Percentiles rank a stretch among this genome's conserved stretches.
phyloP scores from a whole-genome alignment of 2,113 vertebrate genomes.

The Miniopterus natalensis region DNA sequence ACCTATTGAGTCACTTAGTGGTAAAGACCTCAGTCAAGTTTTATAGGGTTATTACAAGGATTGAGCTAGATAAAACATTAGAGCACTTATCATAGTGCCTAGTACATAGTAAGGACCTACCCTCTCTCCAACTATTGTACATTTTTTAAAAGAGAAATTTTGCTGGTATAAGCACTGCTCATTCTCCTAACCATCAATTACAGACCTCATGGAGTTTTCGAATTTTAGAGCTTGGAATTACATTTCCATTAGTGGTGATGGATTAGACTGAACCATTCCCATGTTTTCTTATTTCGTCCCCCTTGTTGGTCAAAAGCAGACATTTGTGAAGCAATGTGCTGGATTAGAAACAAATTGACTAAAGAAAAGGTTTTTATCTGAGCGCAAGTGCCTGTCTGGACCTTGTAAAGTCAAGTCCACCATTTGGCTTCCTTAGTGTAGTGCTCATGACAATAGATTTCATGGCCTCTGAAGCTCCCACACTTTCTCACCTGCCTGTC shows the following conservation, averaged over 20 bases:
- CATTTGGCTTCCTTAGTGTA: not conserved
- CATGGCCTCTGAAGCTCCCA: not conserved
- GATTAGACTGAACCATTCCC: slow-evolving; percentile 14
- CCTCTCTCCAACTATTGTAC: not conserved
- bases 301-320: slow-evolving; percentile 55
- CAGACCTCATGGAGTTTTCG: not conserved
- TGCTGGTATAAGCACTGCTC: slow-evolving; percentile 37
- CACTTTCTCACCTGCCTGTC: not conserved
- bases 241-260: slow-evolving; percentile 51
- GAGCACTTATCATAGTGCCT: slow-evolving; percentile 37
- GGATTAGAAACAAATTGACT: not conserved
- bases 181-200: slow-evolving; percentile 48
- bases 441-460: not conserved
- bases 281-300: slow-evolving; percentile 37
- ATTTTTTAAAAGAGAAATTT: slow-evolving; percentile 36
- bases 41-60: not conserved
- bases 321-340: slow-evolving; percentile 1
- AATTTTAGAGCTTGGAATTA: slow-evolving; percentile 48
- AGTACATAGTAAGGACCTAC: not conserved
- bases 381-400: not conserved
- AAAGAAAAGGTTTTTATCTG: slow-evolving; percentile 6
- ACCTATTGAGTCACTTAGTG: slow-evolving; percentile 15
- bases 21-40: not conserved
- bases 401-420: not conserved
- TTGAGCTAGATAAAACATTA: not conserved